Conservation (phyloP, 2,888 invertebrate species). For the Balanococcus diminutus region DNA sequence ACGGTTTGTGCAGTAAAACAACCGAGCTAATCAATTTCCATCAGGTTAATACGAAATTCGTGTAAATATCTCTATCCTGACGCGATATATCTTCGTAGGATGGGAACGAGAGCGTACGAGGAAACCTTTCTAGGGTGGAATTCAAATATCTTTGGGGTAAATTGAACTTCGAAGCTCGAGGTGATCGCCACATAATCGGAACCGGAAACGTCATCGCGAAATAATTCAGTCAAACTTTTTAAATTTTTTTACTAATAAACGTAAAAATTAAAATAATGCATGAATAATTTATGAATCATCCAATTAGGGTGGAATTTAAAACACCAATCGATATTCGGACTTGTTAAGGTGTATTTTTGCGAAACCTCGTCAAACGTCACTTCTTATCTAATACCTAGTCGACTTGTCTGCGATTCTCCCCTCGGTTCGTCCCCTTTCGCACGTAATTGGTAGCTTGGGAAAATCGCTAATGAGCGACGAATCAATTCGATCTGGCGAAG, state of each 20-base stretch:
- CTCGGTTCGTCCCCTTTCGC: neutral
- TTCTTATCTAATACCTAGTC: neutral
- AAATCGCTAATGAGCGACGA: constrained; percentile 11
- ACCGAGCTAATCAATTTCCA: neutral
- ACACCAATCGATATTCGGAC: constrained; percentile 9
- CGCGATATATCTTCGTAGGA: too few species aligned
- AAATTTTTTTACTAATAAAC: neutral
- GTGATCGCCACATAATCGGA: neutral
- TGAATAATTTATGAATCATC: constrained; percentile 13
- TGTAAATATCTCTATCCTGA: too few species aligned
- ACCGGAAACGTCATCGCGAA: neutral
- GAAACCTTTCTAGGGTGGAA: too few species aligned
- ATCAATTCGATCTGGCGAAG: neutral
- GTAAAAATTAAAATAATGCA: constrained; percentile 22
- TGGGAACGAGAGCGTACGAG: too few species aligned
- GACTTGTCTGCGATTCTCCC: neutral
- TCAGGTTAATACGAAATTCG: neutral
- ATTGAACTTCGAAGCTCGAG: too few species aligned
- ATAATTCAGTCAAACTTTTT: neutral
- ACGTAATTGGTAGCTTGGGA: neutral
- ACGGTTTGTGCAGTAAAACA: neutral
- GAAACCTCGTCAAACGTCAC: neutral
- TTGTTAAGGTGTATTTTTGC: neutral
- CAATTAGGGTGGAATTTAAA: constrained; percentile 3
- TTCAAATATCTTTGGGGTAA: too few species aligned